These are phyloP conservation scores for Drosophila seclusa DNA, from an alignment of 2,888 invertebrate species.

Conservation along the genomic window DNA sequence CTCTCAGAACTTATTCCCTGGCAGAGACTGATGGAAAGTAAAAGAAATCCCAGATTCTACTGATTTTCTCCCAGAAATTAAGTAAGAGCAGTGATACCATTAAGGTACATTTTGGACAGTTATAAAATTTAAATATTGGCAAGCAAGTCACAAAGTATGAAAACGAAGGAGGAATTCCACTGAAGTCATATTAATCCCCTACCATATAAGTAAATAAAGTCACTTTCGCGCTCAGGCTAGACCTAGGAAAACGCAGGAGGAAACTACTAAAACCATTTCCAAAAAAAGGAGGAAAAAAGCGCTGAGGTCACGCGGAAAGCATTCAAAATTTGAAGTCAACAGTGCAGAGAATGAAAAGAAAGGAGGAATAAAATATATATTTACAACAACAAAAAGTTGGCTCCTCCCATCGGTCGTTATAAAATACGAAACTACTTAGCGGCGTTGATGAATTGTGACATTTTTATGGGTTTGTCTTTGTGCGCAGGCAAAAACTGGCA, in stretches of 20 bases:
- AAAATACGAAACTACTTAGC: constrained; percentile 77
- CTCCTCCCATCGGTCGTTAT: constrained; percentile 38
- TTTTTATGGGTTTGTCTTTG: constrained; percentile 80
- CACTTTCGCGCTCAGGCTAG: neutral
- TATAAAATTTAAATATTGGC: constrained; percentile 9
- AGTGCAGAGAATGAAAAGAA: constrained; percentile 9
- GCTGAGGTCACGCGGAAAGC: constrained; percentile 60
- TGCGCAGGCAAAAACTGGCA: constrained; percentile 1
- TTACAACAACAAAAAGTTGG: constrained; percentile 27
- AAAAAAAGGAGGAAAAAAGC: constrained; percentile 1
- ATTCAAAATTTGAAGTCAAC: constrained; percentile 44
- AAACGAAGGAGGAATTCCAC: neutral
- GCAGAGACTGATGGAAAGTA: neutral
- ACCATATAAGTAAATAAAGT: neutral
- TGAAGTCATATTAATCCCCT: neutral
- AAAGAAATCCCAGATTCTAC: neutral
- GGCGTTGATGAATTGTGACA: constrained; percentile 79
- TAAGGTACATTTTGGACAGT: constrained; percentile 15
- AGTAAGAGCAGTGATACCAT: constrained; percentile 7
- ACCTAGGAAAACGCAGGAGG: neutral
- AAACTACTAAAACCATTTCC: constrained; percentile 19
- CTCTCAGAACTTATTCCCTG: neutral
- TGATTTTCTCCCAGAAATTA: neutral
- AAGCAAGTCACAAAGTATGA: constrained; percentile 10
- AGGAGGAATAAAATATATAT: constrained; percentile 12